Conservation (phyloP, 2,113 vertebrate genomes). For the Pungitius pungitius region DNA sequence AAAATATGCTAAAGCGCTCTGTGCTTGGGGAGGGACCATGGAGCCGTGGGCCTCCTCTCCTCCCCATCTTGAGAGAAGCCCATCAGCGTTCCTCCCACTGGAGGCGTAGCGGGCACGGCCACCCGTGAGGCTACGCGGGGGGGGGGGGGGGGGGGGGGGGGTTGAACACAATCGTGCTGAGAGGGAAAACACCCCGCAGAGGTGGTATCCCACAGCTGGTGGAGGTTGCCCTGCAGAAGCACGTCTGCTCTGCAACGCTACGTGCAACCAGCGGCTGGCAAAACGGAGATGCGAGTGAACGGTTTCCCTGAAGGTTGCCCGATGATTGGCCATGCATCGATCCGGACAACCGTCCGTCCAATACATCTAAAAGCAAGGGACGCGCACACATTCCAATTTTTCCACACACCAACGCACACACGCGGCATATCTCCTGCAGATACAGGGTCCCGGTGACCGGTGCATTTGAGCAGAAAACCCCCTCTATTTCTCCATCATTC, state of each 20-base stretch:
- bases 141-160: background rate
- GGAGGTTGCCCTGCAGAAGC: constrained; percentile 17
- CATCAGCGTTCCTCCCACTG: background rate
- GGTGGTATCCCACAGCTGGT: constrained; percentile 12
- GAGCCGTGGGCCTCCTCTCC: background rate
- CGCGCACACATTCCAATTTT: constrained; percentile 29
- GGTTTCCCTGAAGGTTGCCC: constrained; percentile 14
- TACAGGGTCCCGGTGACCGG: constrained; percentile 45
- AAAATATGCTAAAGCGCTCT: background rate
- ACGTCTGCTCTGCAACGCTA: constrained; percentile 6
- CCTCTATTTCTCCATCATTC: constrained; percentile 65
- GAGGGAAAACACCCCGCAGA: constrained; percentile 11
- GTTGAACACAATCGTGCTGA: background rate
- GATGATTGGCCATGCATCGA: constrained; percentile 41
- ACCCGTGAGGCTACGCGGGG: constrained; percentile 12
- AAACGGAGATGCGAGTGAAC: constrained; percentile 39
- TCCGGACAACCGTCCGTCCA: constrained; percentile 26
- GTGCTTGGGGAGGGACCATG: background rate
- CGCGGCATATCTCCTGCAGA: constrained; percentile 50
- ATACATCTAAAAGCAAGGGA: constrained; percentile 30
- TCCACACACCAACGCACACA: background rate
- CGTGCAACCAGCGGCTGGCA: background rate
- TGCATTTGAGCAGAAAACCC: constrained; percentile 67
- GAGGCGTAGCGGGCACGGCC: constrained; percentile 14
- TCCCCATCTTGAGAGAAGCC: constrained; percentile 7